Conservation (phyloP, 2,797 vertebrate species). For the Agapornis canus region DNA sequence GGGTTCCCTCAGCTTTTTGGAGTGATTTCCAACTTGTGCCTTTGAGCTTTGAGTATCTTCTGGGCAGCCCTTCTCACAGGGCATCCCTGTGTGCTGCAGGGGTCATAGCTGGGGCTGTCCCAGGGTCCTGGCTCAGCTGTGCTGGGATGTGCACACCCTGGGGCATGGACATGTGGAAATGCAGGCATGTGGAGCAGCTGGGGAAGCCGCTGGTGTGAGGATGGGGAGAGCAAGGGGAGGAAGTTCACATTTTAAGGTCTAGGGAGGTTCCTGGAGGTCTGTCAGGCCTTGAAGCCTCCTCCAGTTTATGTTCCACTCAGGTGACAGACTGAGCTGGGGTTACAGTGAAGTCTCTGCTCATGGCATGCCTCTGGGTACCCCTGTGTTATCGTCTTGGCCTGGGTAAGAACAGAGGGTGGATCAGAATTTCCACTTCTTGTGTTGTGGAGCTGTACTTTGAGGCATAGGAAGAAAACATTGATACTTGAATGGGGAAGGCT, state of each 20-base stretch:
- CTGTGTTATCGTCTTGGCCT: neutral
- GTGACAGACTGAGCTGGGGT: neutral
- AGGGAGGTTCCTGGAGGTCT: neutral
- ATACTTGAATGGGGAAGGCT: neutral
- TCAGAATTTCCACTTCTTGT: neutral
- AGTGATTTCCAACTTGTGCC: neutral
- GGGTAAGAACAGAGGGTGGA: neutral
- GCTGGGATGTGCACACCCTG: neutral
- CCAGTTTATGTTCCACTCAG: neutral
- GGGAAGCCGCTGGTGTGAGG: neutral
- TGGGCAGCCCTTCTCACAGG: neutral
- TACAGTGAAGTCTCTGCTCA: neutral
- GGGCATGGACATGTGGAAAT: neutral
- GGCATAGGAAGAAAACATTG: neutral
- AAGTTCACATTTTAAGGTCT: neutral
- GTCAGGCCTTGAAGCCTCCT: neutral
- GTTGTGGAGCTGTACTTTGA: neutral
- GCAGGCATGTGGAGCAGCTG: rapidly evolving
- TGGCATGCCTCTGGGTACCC: neutral
- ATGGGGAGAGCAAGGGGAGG: neutral
- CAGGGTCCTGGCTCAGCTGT: neutral
- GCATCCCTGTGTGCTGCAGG: rapidly evolving
- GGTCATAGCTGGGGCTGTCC: neutral
- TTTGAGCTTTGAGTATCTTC: neutral
- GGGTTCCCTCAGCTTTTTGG: neutral